Evolutionary conservation across 2,888 invertebrate genomes (phyloP).

Genomic region (Drosophila sordidapex): DNA sequence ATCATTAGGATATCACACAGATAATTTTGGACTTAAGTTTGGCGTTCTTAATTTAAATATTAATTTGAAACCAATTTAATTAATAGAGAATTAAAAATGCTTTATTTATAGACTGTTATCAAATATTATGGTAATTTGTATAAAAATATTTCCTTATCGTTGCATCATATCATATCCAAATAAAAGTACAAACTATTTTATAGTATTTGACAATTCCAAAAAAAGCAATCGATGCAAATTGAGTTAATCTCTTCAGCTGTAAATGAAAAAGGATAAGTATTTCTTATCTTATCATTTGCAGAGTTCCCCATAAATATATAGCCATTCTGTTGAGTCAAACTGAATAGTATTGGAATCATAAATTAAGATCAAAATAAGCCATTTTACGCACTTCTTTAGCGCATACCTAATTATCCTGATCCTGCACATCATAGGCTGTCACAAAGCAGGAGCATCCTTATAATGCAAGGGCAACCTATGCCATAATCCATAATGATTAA

Average conservation of each 20-base stretch:
- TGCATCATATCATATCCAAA: background rate
- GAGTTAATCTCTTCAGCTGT: too few relatives aligned
- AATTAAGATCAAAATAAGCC: constrained; percentile 3
- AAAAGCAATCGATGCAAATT: constrained; percentile 4
- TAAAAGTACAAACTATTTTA: too few relatives aligned
- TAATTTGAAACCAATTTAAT: too few relatives aligned
- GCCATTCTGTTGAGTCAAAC: constrained; percentile 24
- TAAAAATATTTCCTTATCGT: background rate
- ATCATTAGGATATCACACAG: background rate
- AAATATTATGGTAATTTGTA: background rate
- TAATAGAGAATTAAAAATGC: too few relatives aligned
- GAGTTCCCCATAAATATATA: constrained; percentile 48
- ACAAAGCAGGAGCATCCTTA: constrained; percentile 96
- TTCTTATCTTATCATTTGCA: background rate
- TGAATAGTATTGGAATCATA: constrained; percentile 30
- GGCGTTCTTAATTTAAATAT: background rate
- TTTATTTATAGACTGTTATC: background rate
- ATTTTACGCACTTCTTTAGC: constrained; percentile 97
- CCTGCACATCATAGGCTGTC: constrained; percentile 97
- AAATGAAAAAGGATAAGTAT: too few relatives aligned
- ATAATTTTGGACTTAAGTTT: background rate
- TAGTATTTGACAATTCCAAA: too few relatives aligned
- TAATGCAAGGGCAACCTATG: constrained; percentile 99
- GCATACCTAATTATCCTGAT: constrained; percentile 96
- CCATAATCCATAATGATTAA: constrained; percentile 83